Base-by-base conservation (phyloP, 92 coral and sea anemone genomes). In the Epizoanthus fatuus region DNA sequence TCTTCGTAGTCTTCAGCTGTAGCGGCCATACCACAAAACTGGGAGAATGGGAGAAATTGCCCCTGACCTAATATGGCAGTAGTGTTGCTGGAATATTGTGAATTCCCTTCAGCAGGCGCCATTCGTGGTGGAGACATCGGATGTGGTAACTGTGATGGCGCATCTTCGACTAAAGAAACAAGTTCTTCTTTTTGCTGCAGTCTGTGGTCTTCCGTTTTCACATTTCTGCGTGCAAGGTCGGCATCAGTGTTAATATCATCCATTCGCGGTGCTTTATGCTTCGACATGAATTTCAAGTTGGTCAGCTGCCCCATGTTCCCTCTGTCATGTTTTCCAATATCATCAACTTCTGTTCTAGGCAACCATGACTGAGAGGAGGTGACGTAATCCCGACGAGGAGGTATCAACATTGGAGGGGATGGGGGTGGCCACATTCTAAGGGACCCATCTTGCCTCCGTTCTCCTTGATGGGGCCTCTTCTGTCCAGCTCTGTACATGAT, bases 381-480 rank as follows among this genome's bases (percentile, higher is more conserved):
- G 25, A 47, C 75, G 12, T 64, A 51, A 8, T 39, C 22, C 32
- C n/a, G 59, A 4, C 40, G 65, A 19, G 85, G 85, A 17, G 64
- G 85, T 17, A 87, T 66, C n/a, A 94, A 88, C 10, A 87, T 91
- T 2, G 95, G 98, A 6, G 98, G 94, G 37, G 92, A 93, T 42
- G 98, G 98, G 10, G 85, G 92, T 25, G 98, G 97, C 98, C 98
- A 96, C 80, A 85, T 85, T 59, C 92, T 92, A n/a, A 91, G 73
- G 10, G 90, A 47, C 13, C 73, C 77, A 19, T 90, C 91, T 20
- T 42, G 55, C 1, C 57, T 16, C 15, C 69, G 8, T 35, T 66
- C 89, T 38, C 39, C 88, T 56, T 39, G 73, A 42, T 40, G 49
- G 22, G 63, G 67, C 13, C 60, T 63, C 49, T 63, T 54, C 42